Evolutionary conservation across 2,113 vertebrate genomes (phyloP), one percentile per base, ranked within the genome.

Genomic region (Murina feae): DNA sequence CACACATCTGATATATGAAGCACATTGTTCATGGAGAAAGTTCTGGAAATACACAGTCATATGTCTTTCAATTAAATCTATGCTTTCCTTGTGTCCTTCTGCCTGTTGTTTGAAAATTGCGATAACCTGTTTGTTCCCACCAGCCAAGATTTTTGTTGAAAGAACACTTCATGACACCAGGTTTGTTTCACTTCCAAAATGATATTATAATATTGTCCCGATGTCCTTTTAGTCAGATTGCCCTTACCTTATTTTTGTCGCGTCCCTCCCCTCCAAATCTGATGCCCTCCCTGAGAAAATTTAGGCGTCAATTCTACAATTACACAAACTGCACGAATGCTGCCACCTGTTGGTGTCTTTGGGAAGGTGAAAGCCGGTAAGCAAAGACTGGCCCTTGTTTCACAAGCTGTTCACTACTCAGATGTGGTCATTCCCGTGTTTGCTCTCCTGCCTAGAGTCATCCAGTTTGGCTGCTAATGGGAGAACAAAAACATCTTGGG

Each of bases 281-380:
- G 18, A 42, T 1, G 5, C 37, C 14, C 20, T 28, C 9, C 60
- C 60, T 63, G 28, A 14, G 37, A 86, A 76, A 89, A 86, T 21
- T 13, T 4, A 35, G 17, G 37, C 11, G 55, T 37, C 37, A 6
- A 37, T 6, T 20, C 2, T 4, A 51, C 8, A 18, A 0, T 87
- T 4, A 17, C 20, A 4, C 42, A 49, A 21, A 44, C 63, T 14
- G 47, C 1, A 55, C 9, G 6, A 32, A 51, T 95, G 92, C 94
- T 95, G 94, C 90, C 96, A 75, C 79, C 95, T 97, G 20, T 90
- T 92, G 96, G 94, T 65, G 12, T 5, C 0, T 60, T 72, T 17
- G 8, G 79, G 75, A 53, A 68, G 66, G 17, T 47, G 44, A 68
- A 42, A 4, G 42, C 51, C 76, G 30, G n/a, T 84, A 25, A 49